Percentiles rank a stretch among this genome's conserved stretches.
Conservation (phyloP, 2,888 invertebrate species). For the Andrena dorsata region DNA sequence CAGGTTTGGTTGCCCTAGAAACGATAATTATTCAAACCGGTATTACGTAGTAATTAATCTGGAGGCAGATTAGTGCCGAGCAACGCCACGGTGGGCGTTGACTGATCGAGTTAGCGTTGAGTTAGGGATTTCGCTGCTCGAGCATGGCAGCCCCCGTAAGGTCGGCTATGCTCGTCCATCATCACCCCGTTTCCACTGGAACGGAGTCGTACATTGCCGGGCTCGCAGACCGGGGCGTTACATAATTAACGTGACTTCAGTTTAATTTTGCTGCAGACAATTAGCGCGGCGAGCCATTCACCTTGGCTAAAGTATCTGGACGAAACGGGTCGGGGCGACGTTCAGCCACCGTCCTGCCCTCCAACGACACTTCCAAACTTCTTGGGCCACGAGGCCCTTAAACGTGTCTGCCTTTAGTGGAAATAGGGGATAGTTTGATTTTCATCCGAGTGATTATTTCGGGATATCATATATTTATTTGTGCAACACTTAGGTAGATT, state of each 20-base stretch:
- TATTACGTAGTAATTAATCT: conserved; percentile 83
- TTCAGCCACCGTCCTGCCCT: conserved; percentile 8
- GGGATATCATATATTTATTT: too few relatives aligned
- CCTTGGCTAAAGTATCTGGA: conserved; percentile 43
- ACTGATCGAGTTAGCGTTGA: conserved; percentile 84
- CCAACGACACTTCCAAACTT: conserved; percentile 12
- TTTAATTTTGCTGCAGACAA: conserved; percentile 84
- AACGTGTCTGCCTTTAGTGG: not conserved
- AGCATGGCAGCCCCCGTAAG: conserved; percentile 80
- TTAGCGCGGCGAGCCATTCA: conserved; percentile 71
- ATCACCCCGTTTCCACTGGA: conserved; percentile 74
- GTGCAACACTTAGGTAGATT: too few relatives aligned
- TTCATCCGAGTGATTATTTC: too few relatives aligned
- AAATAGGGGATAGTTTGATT: not conserved
- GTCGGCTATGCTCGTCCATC: conserved; percentile 79
- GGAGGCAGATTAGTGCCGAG: conserved; percentile 81
- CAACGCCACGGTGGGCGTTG: conserved; percentile 80
- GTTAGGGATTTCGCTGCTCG: conserved; percentile 83
- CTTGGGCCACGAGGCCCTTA: not conserved
- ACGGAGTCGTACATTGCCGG: conserved; percentile 53
- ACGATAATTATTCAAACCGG: conserved; percentile 80
- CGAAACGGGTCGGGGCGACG: conserved; percentile 16
- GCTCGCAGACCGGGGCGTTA: conserved; percentile 77
- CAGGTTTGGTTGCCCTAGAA: conserved; percentile 70
- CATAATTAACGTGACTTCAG: conserved; percentile 84